Evolutionary conservation across 2,113 vertebrate species (phyloP).

Genomic region (Ptilonorhynchus violaceus): DNA sequence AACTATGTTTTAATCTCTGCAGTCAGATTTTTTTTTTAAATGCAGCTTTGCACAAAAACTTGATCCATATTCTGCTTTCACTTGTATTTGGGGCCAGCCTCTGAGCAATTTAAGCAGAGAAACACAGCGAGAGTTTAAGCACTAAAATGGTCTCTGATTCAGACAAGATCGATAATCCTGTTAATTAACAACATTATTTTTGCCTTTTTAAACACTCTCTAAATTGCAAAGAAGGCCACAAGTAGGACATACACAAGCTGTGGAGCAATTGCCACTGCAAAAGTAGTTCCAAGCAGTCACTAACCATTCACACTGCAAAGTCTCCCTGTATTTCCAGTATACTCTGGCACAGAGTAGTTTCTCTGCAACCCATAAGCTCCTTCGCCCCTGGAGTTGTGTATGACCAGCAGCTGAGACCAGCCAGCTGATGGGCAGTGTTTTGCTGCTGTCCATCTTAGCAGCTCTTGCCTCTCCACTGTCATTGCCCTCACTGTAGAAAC

Average conservation of each 20-base stretch:
- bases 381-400: not conserved
- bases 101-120: not conserved
- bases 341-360: not conserved
- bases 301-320: not conserved
- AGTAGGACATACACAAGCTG: not conserved
- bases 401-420: not conserved
- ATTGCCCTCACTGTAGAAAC: not conserved
- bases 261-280: not conserved
- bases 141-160: not conserved
- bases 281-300: not conserved
- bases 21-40: not conserved
- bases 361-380: not conserved
- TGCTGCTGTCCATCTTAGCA: not conserved
- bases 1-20: not conserved
- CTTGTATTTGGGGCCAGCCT: not conserved
- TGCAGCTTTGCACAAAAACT: not conserved
- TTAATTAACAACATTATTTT: not conserved
- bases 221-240: not conserved
- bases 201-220: not conserved
- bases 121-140: not conserved
- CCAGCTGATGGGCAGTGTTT: not conserved
- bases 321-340: not conserved
- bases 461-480: not conserved
- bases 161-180: not conserved
- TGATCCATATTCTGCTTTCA: not conserved